phyloP scores from a whole-genome alignment of 1,140 invertebrate genomes.

The Phortica variegata region DNA sequence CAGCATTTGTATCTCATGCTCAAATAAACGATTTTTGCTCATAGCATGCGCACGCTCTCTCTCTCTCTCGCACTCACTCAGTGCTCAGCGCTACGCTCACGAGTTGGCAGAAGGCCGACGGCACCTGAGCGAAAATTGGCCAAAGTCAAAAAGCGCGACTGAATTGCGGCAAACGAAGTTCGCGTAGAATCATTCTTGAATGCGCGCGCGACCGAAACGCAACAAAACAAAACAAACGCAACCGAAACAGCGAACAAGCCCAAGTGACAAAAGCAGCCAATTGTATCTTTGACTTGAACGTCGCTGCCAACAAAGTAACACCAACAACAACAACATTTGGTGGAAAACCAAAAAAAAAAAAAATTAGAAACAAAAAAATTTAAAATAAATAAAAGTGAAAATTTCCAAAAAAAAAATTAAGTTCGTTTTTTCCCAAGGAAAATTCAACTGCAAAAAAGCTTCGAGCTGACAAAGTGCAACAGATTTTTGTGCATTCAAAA shows the following conservation, averaged over 20 bases:
- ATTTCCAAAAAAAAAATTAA: not conserved
- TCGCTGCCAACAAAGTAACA: not conserved
- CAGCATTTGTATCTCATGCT: no score
- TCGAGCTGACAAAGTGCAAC: conserved; percentile 10
- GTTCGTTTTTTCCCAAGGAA: no score
- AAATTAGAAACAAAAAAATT: conserved; percentile 8
- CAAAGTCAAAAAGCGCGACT: conserved; percentile 21
- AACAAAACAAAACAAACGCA: conserved; percentile 25
- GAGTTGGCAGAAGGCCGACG: no score
- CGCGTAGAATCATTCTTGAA: conserved; percentile 56
- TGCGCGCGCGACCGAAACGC: conserved; percentile 53
- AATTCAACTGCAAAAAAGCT: conserved; percentile 7
- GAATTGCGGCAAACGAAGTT: conserved; percentile 27
- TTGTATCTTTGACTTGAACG: no score
- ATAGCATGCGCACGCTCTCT: no score
- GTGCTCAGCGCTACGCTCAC: no score
- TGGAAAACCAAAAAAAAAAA: conserved; percentile 13
- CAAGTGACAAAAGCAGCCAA: conserved; percentile 3
- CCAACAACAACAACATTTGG: no score
- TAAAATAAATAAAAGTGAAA: conserved; percentile 2
- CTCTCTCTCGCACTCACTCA: no score
- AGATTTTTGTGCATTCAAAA: no score
- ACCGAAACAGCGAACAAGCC: not conserved
- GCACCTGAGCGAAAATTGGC: conserved; percentile 17
- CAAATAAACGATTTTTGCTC: no score